Percentiles rank a stretch among this genome's conserved stretches.
These are phyloP conservation scores for Numida meleagris DNA, from an alignment of 2,113 vertebrate genomes.

Conservation along the genomic window DNA sequence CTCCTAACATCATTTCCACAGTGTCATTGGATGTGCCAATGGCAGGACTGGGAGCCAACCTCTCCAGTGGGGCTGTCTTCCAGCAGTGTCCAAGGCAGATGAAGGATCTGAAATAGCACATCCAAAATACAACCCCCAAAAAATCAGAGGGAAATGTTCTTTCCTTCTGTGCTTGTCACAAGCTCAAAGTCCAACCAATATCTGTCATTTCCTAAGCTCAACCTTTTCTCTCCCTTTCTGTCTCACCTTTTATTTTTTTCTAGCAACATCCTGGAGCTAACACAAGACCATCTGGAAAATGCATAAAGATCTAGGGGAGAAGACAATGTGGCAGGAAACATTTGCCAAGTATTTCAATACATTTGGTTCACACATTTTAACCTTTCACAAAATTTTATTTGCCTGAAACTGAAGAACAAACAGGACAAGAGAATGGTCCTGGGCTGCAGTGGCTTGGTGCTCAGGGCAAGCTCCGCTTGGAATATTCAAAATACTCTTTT, in stretches of 20 bases:
- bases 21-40: accelerated
- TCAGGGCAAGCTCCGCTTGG: not conserved
- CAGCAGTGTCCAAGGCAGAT: not conserved
- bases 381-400: not conserved
- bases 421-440: not conserved
- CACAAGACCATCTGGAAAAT: not conserved
- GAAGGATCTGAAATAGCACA: not conserved
- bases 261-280: not conserved
- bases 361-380: not conserved
- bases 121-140: accelerated
- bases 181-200: not conserved
- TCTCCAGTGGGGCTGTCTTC: not conserved
- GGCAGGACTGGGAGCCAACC: not conserved
- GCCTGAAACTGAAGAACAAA: not conserved
- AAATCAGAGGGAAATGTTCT: not conserved
- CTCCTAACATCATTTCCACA: not conserved
- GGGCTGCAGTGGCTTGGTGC: not conserved
- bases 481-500: not conserved
- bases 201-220: not conserved
- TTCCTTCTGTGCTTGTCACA: not conserved
- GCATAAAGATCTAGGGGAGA: not conserved
- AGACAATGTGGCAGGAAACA: not conserved
- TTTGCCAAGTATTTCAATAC: not conserved
- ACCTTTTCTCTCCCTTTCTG: not conserved
- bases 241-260: not conserved